Percentiles rank a stretch among this genome's conserved stretches.
Evolutionary conservation across 1,140 invertebrate species (phyloP).

Genomic region (Megalopta genalis): DNA sequence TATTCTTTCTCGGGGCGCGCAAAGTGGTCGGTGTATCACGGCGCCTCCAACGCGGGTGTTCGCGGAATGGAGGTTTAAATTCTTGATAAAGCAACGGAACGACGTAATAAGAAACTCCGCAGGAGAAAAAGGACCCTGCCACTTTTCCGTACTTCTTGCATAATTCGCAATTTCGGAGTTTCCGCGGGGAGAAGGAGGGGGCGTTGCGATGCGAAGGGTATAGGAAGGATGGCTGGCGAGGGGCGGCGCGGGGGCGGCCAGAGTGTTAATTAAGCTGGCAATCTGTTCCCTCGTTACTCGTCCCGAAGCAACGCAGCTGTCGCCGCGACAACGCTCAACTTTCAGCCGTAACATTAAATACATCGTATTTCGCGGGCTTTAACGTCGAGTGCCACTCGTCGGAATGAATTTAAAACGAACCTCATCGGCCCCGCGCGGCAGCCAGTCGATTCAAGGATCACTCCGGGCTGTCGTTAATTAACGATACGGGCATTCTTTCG

Average conservation of each 20-base stretch:
- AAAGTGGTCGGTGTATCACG: background rate
- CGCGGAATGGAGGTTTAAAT: slow-evolving; percentile 40
- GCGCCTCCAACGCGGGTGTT: background rate
- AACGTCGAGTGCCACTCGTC: background rate
- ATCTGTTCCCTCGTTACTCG: slow-evolving; percentile 25
- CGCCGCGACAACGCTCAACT: slow-evolving; percentile 44
- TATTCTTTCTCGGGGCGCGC: slow-evolving; percentile 4
- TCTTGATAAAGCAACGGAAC: slow-evolving; percentile 42
- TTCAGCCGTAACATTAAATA: slow-evolving; percentile 37
- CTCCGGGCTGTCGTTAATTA: slow-evolving; percentile 15
- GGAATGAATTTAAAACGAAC: slow-evolving; percentile 26
- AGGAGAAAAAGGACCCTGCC: slow-evolving; percentile 22
- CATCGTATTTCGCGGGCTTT: slow-evolving; percentile 20
- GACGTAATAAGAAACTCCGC: slow-evolving; percentile 42
- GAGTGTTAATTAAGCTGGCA: slow-evolving; percentile 46
- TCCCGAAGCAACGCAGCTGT: slow-evolving; percentile 33
- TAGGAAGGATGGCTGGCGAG: background rate
- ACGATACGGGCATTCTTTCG: slow-evolving; percentile 14
- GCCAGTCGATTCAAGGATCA: background rate
- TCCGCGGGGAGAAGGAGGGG: background rate
- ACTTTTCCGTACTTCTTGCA: slow-evolving; percentile 31
- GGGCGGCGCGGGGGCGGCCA: too few relatives aligned
- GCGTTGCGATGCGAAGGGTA: background rate
- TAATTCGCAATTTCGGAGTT: slow-evolving; percentile 44
- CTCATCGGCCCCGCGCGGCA: background rate